A percentile compares a stretch with the other conserved stretches of the same genome.
Evolutionary conservation across 2,113 vertebrate species (phyloP).

Genomic region (Lepisosteus osseus): DNA sequence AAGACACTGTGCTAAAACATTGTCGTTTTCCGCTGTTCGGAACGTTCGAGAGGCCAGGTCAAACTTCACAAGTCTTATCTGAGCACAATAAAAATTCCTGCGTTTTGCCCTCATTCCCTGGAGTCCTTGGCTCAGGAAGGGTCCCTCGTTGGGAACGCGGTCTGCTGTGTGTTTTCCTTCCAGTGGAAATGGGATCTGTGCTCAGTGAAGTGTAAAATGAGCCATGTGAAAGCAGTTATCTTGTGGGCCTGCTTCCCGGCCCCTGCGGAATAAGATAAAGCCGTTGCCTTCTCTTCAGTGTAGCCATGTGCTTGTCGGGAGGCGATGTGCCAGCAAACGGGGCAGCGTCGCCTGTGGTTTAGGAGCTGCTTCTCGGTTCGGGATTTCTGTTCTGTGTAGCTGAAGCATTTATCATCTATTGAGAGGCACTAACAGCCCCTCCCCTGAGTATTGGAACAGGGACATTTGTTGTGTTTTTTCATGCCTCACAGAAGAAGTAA

Average conservation of each 20-base stretch:
- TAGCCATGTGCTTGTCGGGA: conserved; percentile 10
- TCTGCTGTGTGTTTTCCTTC: conserved; percentile 15
- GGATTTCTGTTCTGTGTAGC: background rate
- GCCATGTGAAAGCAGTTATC: conserved; percentile 23
- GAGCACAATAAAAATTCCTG: background rate
- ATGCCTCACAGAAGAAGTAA: no score
- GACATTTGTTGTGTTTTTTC: no score
- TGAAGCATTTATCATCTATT: background rate
- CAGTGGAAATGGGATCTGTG: background rate
- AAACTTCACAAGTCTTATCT: conserved; percentile 1
- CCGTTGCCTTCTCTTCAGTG: background rate
- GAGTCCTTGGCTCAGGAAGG: conserved; percentile 4
- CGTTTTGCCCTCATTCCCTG: background rate
- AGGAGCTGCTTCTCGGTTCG: conserved; percentile 14
- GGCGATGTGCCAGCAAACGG: background rate
- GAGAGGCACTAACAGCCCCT: no score
- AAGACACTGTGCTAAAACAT: background rate
- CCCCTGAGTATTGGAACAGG: no score
- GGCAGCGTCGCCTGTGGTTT: background rate
- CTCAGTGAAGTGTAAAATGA: background rate
- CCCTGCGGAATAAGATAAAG: background rate
- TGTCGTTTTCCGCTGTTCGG: conserved; percentile 11
- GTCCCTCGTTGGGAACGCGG: background rate
- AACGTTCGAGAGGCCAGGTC: conserved; percentile 12
- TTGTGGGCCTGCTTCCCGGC: conserved; percentile 15